phyloP scores from a whole-genome alignment of 2,113 vertebrate genomes.

The Syngnathoides biaculeatus region DNA sequence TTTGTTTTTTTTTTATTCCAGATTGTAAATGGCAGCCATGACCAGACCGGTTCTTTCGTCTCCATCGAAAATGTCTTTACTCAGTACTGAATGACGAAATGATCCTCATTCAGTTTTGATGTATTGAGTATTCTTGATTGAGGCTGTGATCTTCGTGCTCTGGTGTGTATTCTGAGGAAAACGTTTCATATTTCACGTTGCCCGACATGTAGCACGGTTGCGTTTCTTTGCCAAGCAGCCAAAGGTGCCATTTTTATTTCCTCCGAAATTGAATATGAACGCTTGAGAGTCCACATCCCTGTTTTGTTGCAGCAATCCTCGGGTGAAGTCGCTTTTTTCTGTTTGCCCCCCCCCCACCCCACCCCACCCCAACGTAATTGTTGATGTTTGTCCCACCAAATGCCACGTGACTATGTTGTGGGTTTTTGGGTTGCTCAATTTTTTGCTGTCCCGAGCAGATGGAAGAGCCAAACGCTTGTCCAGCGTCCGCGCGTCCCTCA shows the following conservation, averaged over 20 bases:
- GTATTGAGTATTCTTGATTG: conserved; percentile 39
- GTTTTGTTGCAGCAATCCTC: too few relatives aligned
- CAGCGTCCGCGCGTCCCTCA: too few relatives aligned
- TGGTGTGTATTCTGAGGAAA: conserved; percentile 30
- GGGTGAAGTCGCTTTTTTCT: too few relatives aligned
- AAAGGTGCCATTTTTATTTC: conserved; percentile 53
- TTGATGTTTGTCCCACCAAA: too few relatives aligned
- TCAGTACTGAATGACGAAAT: background rate
- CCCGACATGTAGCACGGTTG: conserved; percentile 36
- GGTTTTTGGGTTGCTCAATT: too few relatives aligned
- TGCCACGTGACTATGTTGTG: too few relatives aligned
- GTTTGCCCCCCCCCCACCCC: too few relatives aligned
- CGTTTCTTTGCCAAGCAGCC: conserved; percentile 39
- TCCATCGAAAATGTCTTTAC: conserved; percentile 18
- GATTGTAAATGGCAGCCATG: conserved; percentile 68
- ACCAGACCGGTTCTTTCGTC: conserved; percentile 27
- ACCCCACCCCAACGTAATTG: too few relatives aligned
- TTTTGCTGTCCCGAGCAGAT: too few relatives aligned
- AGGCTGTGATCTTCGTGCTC: conserved; percentile 47
- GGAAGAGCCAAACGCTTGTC: too few relatives aligned
- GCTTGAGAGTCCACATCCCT: conserved; percentile 9
- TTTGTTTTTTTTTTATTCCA: too few relatives aligned
- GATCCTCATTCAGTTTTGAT: conserved; percentile 1
- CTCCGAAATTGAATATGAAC: conserved; percentile 20
- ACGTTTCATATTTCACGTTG: conserved; percentile 13